Evolutionary conservation across 2,797 vertebrate genomes (phyloP).

Genomic region (Carcharodon carcharias): DNA sequence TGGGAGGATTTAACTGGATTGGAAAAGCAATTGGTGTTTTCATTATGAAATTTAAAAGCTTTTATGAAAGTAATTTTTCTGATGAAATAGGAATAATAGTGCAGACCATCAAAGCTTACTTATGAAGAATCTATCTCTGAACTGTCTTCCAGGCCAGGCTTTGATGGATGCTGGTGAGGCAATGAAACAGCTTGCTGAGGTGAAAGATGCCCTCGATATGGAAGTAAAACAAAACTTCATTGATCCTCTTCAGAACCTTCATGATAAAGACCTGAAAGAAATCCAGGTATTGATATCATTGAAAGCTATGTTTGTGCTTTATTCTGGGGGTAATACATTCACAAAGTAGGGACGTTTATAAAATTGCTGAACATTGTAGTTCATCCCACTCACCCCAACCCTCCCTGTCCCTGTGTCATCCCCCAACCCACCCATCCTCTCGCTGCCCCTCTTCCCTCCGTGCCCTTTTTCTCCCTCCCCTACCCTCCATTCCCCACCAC

Average conservation of each 20-base stretch:
- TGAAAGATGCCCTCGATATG: slow-evolving; percentile 94
- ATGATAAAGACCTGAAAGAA: slow-evolving; percentile 96
- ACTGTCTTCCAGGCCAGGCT: slow-evolving; percentile 65
- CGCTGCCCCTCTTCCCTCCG: background rate
- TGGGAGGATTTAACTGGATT: background rate
- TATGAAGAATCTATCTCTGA: background rate
- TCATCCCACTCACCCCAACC: too few relatives aligned
- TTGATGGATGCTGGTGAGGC: slow-evolving; percentile 84
- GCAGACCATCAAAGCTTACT: background rate
- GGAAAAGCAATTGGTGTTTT: background rate
- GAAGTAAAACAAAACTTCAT: slow-evolving; percentile 98
- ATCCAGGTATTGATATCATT: slow-evolving; percentile 69
- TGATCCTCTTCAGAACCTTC: slow-evolving; percentile 89
- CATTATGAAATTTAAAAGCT: background rate
- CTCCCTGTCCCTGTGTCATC: background rate
- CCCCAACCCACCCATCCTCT: background rate
- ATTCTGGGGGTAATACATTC: background rate
- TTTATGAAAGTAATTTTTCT: background rate
- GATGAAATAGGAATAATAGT: background rate
- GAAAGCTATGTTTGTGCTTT: background rate
- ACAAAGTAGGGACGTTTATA: background rate
- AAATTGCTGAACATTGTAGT: background rate
- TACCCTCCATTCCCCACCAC: background rate
- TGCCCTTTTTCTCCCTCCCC: too few relatives aligned
- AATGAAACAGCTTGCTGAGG: slow-evolving; percentile 89